Conservation (phyloP, 2,113 vertebrate genomes). For the Diphyllodes magnificus region DNA sequence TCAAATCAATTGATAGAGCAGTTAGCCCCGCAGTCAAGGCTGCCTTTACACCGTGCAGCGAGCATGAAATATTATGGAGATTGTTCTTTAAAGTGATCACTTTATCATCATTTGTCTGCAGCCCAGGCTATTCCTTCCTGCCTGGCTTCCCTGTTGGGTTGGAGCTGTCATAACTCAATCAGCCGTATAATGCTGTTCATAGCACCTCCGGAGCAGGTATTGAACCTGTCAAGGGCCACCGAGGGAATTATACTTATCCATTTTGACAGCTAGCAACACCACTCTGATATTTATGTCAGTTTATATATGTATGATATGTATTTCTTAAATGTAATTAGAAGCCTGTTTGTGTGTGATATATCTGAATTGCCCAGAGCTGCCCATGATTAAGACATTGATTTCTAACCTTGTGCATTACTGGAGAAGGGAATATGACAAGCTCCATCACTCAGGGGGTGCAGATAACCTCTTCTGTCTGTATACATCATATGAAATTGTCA, state of each 20-base stretch:
- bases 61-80: conserved; percentile 99
- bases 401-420: conserved; percentile 57
- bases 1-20: conserved; percentile 99
- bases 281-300: conserved; percentile 84
- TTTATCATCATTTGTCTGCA: conserved; percentile 99
- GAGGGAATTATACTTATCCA: conserved; percentile 83
- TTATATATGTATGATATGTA: conserved; percentile 78
- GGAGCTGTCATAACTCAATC: conserved; percentile 99
- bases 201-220: conserved; percentile 71
- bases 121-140: conserved; percentile 79
- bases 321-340: conserved; percentile 74
- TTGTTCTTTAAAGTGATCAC: conserved; percentile 99
- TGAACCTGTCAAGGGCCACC: conserved; percentile 82
- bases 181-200: conserved; percentile 83
- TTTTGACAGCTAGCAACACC: conserved; percentile 81
- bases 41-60: conserved; percentile 81
- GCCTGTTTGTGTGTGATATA: conserved; percentile 64
- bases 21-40: conserved; percentile 86
- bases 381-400: conserved; percentile 69
- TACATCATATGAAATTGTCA: conserved; percentile 67
- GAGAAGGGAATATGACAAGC: conserved; percentile 70
- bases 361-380: conserved; percentile 63
- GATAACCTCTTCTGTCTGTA: conserved; percentile 56
- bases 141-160: conserved; percentile 82
- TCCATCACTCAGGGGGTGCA: conserved; percentile 61